Base-by-base conservation (phyloP, 2,113 vertebrate genomes). In the Cygnus atratus region DNA sequence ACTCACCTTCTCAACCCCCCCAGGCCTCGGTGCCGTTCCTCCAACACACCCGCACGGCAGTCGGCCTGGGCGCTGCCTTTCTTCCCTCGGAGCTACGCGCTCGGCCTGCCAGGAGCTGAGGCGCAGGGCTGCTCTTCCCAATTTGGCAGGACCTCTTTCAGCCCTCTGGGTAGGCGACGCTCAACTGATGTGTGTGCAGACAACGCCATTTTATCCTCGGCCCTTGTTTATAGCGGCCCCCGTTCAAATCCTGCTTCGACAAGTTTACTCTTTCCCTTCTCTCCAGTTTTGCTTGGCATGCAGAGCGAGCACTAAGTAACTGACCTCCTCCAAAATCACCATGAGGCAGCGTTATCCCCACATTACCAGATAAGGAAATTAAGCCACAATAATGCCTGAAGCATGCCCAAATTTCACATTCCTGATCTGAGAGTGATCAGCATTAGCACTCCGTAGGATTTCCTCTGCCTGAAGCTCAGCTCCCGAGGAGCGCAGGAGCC, bases 301-400 rank as follows among this genome's bases (percentile, higher is more conserved):
- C 66, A 37, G 1, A 73, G 48, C 73, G 66, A 95, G 77, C 84
- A 89, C 92, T 92, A 87, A 97, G 78, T 82, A 95, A 95, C 74
- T 73, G 93, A 95, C 94, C 94, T 95, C 95, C 95, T 94, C 95
- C 91, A 93, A 93, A 93, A 82, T 44, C 78, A 87, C 87, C 84
- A 72, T 70, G 89, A 84, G 87, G 93, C 41, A 61, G 77, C 35
- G 41, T 92, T 95, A 95, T 82, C 89, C 94, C 89, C 81, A 65
- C 54, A 6, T 76, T 79, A 89, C 84, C 84, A 95, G 94, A 95
- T 91, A 96, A 95, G 89, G 89, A 95, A 92, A 92, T 73, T 92
- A 97, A 96, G 94, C 89, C 87, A 50, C 84, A n/a, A 61, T 21
- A 93, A 89, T 13, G 48, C 92, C 31, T 79, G 62, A 92, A 91